Evolutionary conservation across 2,797 vertebrate species (phyloP).

Genomic region (Chelidonichthys spinosus): DNA sequence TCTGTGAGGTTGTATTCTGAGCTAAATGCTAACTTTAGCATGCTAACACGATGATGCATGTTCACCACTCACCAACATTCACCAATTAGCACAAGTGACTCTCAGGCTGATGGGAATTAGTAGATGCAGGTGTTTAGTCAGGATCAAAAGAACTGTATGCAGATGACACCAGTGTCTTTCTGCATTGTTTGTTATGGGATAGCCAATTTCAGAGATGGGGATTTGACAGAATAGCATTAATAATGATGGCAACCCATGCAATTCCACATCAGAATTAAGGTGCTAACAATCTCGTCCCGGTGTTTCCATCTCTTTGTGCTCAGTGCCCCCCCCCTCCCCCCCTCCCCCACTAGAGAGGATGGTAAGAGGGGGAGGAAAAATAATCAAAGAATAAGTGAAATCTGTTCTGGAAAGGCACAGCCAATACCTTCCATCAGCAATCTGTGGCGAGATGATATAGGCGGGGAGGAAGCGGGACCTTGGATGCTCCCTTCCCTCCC

Average conservation of each 20-base stretch:
- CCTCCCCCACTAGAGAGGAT: slow-evolving; percentile 5
- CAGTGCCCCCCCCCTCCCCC: slow-evolving; percentile 1
- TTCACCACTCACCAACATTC: too few relatives aligned
- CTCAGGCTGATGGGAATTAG: neutral
- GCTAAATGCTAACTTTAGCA: neutral
- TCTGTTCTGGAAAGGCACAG: slow-evolving; percentile 46
- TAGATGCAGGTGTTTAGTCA: too few relatives aligned
- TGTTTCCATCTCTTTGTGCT: slow-evolving; percentile 35
- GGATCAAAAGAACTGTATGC: neutral
- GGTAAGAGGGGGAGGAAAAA: slow-evolving; percentile 44
- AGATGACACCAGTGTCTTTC: neutral
- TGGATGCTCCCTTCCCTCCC: slow-evolving; percentile 59
- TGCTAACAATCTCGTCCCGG: slow-evolving; percentile 20
- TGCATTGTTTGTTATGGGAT: too few relatives aligned
- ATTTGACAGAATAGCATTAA: neutral
- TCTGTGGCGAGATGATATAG: slow-evolving; percentile 62
- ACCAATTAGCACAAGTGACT: neutral
- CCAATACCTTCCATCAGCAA: slow-evolving; percentile 69
- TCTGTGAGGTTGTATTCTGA: neutral
- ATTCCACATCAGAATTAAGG: slow-evolving; percentile 13
- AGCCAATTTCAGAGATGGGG: neutral
- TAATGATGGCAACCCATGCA: neutral
- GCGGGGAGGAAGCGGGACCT: slow-evolving; percentile 56
- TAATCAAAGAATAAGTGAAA: slow-evolving; percentile 61
- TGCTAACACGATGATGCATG: neutral